phyloP scores from a whole-genome alignment of 2,888 invertebrate genomes.

The Nudaria mundana region DNA sequence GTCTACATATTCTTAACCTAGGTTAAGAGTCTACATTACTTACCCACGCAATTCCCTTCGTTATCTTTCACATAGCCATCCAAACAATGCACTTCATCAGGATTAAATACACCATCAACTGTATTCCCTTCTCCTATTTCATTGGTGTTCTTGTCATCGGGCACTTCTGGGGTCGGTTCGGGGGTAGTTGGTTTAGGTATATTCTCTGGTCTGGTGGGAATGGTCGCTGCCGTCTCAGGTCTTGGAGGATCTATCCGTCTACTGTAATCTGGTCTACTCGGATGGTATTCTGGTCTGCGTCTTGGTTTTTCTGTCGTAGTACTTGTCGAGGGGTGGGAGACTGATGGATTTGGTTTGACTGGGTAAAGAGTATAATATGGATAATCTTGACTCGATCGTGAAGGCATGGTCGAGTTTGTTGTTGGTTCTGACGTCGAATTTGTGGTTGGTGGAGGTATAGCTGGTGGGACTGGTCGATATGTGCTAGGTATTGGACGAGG shows the following conservation, averaged over 20 bases:
- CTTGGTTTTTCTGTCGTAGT: conserved; percentile 8
- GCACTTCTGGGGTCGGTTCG: conserved; percentile 22
- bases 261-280: conserved; percentile 21
- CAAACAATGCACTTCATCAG: conserved; percentile 63
- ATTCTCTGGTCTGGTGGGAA: conserved; percentile 11
- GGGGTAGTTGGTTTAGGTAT: conserved; percentile 10
- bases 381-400: conserved; percentile 14
- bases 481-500: conserved; percentile 19
- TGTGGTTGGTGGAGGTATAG: too few relatives aligned
- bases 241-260: conserved; percentile 12
- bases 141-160: conserved; percentile 31
- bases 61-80: conserved; percentile 79
- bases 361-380: conserved; percentile 15
- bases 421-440: conserved; percentile 21
- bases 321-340: conserved; percentile 3
- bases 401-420: conserved; percentile 4
- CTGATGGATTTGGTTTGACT: conserved; percentile 24
- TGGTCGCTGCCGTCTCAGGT: conserved; percentile 6
- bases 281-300: conserved; percentile 14
- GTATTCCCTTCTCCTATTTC: conserved; percentile 32
- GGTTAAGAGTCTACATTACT: conserved; percentile 28
- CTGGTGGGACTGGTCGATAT: too few relatives aligned
- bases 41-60: conserved; percentile 81
- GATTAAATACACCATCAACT: conserved; percentile 34
- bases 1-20: neutral